A percentile compares a stretch with the other conserved stretches of the same genome.
These are phyloP conservation scores for Ophthalmolycus amberensis DNA, from an alignment of 2,113 vertebrate species.

Conservation along the genomic window DNA sequence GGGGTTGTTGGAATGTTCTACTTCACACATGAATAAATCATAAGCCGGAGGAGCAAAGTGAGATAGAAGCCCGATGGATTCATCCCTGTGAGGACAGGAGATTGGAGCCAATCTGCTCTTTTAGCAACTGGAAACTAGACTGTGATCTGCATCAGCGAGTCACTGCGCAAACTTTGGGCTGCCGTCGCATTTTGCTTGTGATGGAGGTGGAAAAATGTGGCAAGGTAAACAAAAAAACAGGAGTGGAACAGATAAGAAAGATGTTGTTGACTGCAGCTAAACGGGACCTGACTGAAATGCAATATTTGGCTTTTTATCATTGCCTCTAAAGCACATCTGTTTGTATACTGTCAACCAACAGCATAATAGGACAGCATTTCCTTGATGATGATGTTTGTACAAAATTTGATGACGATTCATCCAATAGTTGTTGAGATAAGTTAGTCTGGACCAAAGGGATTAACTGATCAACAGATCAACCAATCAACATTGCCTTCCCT, in stretches of 20 bases:
- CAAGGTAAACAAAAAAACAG: conserved; percentile 13
- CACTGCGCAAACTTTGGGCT: background rate
- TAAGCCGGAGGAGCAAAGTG: conserved; percentile 51
- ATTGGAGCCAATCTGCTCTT: conserved; percentile 38
- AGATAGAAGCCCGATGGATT: conserved; percentile 63
- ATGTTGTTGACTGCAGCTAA: background rate
- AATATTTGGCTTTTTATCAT: background rate
- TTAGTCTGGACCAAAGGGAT: background rate
- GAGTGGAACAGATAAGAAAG: background rate
- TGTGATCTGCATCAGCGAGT: conserved; percentile 43
- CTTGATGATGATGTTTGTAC: background rate
- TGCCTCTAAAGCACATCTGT: background rate
- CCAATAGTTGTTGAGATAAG: background rate
- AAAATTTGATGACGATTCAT: background rate
- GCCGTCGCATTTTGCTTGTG: background rate
- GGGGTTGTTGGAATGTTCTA: conserved; percentile 57
- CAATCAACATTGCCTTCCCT: background rate
- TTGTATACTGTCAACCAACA: background rate
- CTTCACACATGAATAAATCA: conserved; percentile 77
- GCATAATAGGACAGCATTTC: background rate
- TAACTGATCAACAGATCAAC: background rate
- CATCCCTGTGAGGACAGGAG: conserved; percentile 53
- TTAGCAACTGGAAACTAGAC: conserved; percentile 32
- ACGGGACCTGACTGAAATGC: conserved; percentile 15
- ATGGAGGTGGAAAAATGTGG: conserved; percentile 10